These are phyloP conservation scores for Aplysina aerophoba DNA, from an alignment of 37 sponge, comb jelly and placozoan species.

Conservation along the genomic window DNA sequence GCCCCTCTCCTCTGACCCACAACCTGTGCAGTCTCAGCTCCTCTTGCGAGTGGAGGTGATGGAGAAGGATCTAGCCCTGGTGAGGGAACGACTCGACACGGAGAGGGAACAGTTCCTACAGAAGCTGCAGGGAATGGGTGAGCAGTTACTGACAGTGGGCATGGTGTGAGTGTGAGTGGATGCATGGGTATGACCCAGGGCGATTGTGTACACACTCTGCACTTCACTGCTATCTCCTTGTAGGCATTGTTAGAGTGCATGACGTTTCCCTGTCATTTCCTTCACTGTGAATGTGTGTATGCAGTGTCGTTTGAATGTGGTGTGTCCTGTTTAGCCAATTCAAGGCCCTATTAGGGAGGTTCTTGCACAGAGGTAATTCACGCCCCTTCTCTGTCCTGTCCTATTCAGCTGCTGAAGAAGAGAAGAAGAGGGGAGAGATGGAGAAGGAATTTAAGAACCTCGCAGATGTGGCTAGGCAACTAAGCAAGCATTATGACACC, in stretches of 20 bases:
- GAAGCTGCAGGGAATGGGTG: constrained; percentile 1
- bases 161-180: background rate
- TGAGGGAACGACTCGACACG: constrained; percentile 3
- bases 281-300: background rate
- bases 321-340: background rate
- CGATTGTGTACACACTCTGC: background rate
- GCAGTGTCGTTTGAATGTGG: background rate
- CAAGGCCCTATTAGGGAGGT: background rate
- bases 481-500: constrained; percentile 59
- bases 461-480: constrained; percentile 24
- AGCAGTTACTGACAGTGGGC: background rate
- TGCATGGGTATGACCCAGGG: background rate
- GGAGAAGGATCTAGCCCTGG: background rate
- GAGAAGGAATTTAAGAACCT: constrained; percentile 48
- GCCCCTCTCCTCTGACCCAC: constrained; percentile 28
- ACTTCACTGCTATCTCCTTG: background rate
- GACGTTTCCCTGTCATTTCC: too few relatives aligned
- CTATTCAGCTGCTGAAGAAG: constrained; percentile 57
- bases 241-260: too few relatives aligned
- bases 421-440: constrained; percentile 40
- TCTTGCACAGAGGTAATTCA: too few relatives aligned
- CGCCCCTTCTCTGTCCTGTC: too few relatives aligned
- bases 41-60: constrained; percentile 23
- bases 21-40: constrained; percentile 23
- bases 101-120: constrained; percentile 22